These are phyloP conservation scores for Eriocheir sinensis DNA, from an alignment of 1,140 invertebrate species.

Conservation along the genomic window DNA sequence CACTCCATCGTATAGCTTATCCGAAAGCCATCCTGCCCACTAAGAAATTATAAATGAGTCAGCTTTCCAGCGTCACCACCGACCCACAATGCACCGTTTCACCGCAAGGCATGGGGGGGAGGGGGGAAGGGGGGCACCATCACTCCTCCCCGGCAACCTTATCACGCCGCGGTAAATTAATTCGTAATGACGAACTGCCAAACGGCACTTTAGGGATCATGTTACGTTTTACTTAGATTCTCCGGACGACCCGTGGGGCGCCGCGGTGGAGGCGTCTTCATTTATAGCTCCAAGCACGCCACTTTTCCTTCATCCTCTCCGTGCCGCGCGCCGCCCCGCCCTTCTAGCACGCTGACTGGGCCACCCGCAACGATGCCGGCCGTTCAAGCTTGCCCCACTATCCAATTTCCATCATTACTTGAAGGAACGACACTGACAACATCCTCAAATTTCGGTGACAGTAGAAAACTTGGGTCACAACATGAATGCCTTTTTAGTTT, in stretches of 20 bases:
- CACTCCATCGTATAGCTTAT: background rate
- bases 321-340: too few species aligned
- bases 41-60: conserved; percentile 6
- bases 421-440: too few species aligned
- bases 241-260: background rate
- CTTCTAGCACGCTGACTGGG: too few species aligned
- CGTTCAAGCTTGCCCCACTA: too few species aligned
- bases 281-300: background rate
- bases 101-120: background rate
- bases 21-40: background rate
- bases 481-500: too few species aligned
- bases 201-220: background rate
- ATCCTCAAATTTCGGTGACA: too few species aligned
- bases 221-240: background rate
- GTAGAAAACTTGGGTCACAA: too few species aligned
- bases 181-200: background rate
- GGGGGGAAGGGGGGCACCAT: too few species aligned
- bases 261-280: background rate
- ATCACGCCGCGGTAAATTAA: background rate
- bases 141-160: background rate
- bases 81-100: background rate
- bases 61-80: background rate
- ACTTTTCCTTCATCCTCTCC: too few species aligned
- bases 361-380: too few species aligned
- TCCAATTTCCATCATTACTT: too few species aligned